Base-by-base conservation (phyloP, 2,797 vertebrate genomes). In the Pseudomugil gertrudae region DNA sequence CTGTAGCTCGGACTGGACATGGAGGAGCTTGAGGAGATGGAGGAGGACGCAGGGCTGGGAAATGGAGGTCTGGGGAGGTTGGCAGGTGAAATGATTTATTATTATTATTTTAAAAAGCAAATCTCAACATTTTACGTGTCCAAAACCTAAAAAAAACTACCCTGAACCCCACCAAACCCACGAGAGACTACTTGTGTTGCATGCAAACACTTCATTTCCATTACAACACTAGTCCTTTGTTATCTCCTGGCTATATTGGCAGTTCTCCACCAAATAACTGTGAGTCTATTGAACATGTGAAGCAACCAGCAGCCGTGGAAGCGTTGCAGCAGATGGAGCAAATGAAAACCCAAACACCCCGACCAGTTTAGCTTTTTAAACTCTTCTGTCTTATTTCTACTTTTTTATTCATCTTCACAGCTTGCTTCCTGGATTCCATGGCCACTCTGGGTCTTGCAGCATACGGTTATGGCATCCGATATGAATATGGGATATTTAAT, bases 401-500 rank as follows among this genome's bases (percentile, higher is more conserved):
- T 3, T 38, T 13, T 3, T 30, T 71, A 27, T 73, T 32, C 4
- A 33, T 57, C 17, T 48, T 15, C 27, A 0, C 79, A 95, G 94
- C 94, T 0, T 95, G 94, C 62, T 95, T 95, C 86, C 26, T 95
- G 83, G 94, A 95, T 61, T 95, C 94, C 0, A 98, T 99, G 97
- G 98, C 98, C 8, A 98, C 97, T 0, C 81, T 99, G 87, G 98
- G 98, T 24, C 94, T 99, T 5, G 97, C 97, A 21, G 98, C 97
- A 0, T 98, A 98, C 0, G 98, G 98, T 45, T 99, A 99, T 2
- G 98, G 98, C 56, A 99, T 99, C 58, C 94, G 97, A 57, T 99
- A 99, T 0, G 98, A 99, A 76, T 99, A 98, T 3, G 98, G 98
- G 1, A 99, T 99, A 90, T 99, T 99, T 85, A 99, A 99, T 88